Base-by-base conservation (phyloP, 1,140 invertebrate species). In the Drosophila repleta region DNA sequence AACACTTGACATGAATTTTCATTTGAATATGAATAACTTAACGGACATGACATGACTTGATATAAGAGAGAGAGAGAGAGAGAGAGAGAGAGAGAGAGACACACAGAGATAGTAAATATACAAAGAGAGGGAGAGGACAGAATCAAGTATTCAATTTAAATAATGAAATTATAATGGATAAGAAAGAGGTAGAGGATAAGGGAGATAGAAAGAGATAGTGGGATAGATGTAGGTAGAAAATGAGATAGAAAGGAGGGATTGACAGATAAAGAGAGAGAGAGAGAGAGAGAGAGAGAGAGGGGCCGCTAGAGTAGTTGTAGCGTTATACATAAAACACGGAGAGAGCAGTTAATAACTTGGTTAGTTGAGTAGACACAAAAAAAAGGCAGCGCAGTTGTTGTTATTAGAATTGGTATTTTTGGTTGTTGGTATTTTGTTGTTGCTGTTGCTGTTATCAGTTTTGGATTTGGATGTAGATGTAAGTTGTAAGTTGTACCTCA, bases 401-500 rank as follows among this genome's bases (percentile, higher is more conserved):
- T 35, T 49, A 20, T 72, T 48, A 67, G 26, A 24, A 18, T 32
- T 74, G 37, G 26, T 32, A 32, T 68, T 53, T 58, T 21, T 53
- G 21, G 39, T 70, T 45, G 35, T 39, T 74, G 37, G 26, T 32
- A 32, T 68, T 53, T 64, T 39, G 46, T 11, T 13, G 53, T 45
- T 32, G 37, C 1, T 60, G 37, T 39, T 52, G 15, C 58, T 29
- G 55, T 17, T 29, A 46, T 43, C 18, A 29, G 0, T 56, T 55
- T 37, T 48, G 39, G 10, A 32, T 37, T 58, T 67, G 46, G 46
- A 69, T 74, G 66, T 69, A 65, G 61, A 60, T 76, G 69, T 80
- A 79, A 76, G 39, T 43, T 74, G 49, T 82, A 75, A 78, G 66
- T 63, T 87, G 71, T 97, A 97, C 96, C 96, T 98, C 98, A 99